Evolutionary conservation across 2,113 vertebrate species (phyloP), one percentile per base, ranked within the genome.

Genomic region (Phocoena phocoena): DNA sequence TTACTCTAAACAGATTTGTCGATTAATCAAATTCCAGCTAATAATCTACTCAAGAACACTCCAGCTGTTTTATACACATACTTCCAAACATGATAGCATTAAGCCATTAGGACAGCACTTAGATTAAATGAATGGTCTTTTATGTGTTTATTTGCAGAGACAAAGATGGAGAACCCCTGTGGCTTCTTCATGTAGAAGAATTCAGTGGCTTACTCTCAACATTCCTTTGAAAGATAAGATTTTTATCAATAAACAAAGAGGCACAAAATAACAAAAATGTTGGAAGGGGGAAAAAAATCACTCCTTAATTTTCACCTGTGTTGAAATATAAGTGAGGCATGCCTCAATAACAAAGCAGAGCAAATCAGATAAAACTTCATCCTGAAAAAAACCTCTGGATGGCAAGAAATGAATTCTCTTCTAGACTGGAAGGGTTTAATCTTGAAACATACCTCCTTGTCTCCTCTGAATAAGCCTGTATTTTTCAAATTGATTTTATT

Each of bases 191-290:
- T 31, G 14, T 17, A 79, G 33, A 81, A 94, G 47, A 80, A 93
- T 88, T 70, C 44, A 58, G 65, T 50, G 70, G 60, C 44, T 86
- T 58, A 81, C 53, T 96, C n/a, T 93, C 41, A 41, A 2, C 41
- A 20, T 33, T 95, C 21, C 25, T 95, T 76, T 94, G 76, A 92
- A 47, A 60, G 6, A 21, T 90, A 90, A 86, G 28, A 88, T 76
- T 83, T 91, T 87, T 67, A 92, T 97, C 60, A 91, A 80, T 62
- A 90, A 90, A 90, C 68, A 93, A 92, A 91, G 25, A 95, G 36
- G 50, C 44, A 96, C 47, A 96, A 50, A 88, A 84, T 73, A 90
- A 92, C 44, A 93, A 93, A 95, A 95, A 93, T 55, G 3, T 62
- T 96, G n/a, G 60, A 63, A 68, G 80, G n/a, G 53, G n/a, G 41